Evolutionary conservation across 1,140 invertebrate genomes (phyloP).

Genomic region (Calephelis nemesis): DNA sequence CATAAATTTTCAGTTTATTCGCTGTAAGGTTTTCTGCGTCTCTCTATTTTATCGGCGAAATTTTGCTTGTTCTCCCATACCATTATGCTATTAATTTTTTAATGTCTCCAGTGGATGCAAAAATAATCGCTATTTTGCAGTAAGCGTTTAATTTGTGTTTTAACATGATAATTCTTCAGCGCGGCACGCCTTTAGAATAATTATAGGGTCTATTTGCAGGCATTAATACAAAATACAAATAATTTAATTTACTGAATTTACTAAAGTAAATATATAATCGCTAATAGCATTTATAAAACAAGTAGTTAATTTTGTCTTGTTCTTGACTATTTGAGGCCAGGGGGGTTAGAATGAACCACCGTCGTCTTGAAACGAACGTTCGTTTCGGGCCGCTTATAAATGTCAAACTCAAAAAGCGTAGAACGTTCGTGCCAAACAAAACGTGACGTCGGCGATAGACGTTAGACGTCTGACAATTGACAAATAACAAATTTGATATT

Average conservation of each 20-base stretch:
- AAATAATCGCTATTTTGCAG: constrained; percentile 9
- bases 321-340: too few relatives aligned
- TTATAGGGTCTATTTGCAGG: not conserved
- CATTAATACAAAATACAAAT: constrained; percentile 6
- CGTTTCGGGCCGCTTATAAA: too few relatives aligned
- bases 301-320: too few relatives aligned
- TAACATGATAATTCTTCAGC: constrained; percentile 9
- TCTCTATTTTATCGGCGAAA: constrained; percentile 38
- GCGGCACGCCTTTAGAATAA: constrained; percentile 9
- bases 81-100: constrained; percentile 15
- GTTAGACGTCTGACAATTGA: too few relatives aligned
- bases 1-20: constrained; percentile 52
- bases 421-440: too few relatives aligned
- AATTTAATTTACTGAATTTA: not conserved
- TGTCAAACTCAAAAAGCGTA: too few relatives aligned
- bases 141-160: constrained; percentile 14
- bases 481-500: too few relatives aligned
- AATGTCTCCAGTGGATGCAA: constrained; percentile 13
- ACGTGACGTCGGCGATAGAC: too few relatives aligned
- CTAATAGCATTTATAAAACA: too few relatives aligned
- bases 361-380: too few relatives aligned
- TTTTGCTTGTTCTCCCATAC: constrained; percentile 29
- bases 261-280: too few relatives aligned
- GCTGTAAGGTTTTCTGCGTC: constrained; percentile 43
- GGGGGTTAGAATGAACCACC: too few relatives aligned